Base-by-base conservation (phyloP, 2,797 vertebrate species). In the Cryptoblepharus egeriae region DNA sequence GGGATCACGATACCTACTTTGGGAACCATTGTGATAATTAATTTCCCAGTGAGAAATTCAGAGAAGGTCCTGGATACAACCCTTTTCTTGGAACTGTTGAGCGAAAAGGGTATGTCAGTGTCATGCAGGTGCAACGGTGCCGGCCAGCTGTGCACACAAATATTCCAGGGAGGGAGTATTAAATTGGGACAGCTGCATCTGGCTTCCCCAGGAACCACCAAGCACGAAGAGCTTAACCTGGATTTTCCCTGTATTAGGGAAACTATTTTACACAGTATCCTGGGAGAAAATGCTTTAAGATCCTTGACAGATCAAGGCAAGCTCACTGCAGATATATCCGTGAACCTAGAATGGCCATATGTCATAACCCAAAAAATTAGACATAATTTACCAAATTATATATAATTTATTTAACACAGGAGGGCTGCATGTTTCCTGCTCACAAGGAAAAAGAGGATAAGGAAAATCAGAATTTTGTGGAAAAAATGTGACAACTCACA, bases 191-290 rank as follows among this genome's bases (percentile, higher is more conserved):
- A 95, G 94, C 95, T 95, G 95, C 93, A 93, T 78, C 72, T 77
- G 90, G 89, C 92, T 91, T 90, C 91, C 57, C 87, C 93, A 92
- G 94, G 91, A 90, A 86, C 88, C 91, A 90, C 83, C 4, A 9
- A 82, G 85, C 88, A 88, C 69, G 78, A 86, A 89, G 90, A 93
- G 94, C 94, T 95, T 95, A 95, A 88, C 85, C 69, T 67, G 95
- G 94, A 93, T 93, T 94, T 94, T 88, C 88, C 88, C 87, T 90
- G 91, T 92, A 94, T 95, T 93, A 93, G 90, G 90, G 93, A 91
- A 91, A 90, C 91, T 88, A 92, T 94, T 94, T 93, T 92, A 93
- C 89, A 89, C 89, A 90, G 87, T 87, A 89, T 74, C 82, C 0
- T 1, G 88, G 79, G 83, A 65, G 88, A 84, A 90, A 72, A 85